These are phyloP conservation scores for Acronicta leporina DNA, from an alignment of 2,888 invertebrate species.

Conservation along the genomic window DNA sequence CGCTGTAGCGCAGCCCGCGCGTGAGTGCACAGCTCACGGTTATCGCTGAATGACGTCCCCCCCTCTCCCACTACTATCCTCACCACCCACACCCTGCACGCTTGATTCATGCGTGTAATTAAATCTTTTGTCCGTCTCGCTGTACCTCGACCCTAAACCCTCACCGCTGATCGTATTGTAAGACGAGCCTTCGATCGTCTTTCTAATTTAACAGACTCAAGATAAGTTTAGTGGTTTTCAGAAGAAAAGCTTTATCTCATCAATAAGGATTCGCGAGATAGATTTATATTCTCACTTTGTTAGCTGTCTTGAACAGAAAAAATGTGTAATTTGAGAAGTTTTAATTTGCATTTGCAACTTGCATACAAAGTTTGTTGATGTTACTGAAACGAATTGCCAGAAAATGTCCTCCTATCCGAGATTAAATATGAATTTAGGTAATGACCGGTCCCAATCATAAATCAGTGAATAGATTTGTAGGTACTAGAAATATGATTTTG, in stretches of 20 bases:
- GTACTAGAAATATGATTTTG: too few species aligned
- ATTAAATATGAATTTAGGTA: too few species aligned
- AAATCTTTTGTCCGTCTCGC: slow-evolving; percentile 85
- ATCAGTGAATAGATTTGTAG: too few species aligned
- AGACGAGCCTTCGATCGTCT: slow-evolving; percentile 73
- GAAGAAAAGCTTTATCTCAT: slow-evolving; percentile 70
- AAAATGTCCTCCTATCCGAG: too few species aligned
- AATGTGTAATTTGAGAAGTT: slow-evolving; percentile 32
- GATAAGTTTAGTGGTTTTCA: slow-evolving; percentile 59
- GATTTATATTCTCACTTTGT: slow-evolving; percentile 66
- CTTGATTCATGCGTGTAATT: slow-evolving; percentile 89
- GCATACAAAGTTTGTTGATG: slow-evolving; percentile 16
- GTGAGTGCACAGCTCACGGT: slow-evolving; percentile 76
- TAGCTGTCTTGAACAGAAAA: slow-evolving; percentile 21
- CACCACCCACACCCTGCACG: slow-evolving; percentile 66
- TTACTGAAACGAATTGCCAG: too few species aligned
- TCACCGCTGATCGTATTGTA: slow-evolving; percentile 74
- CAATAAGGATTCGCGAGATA: slow-evolving; percentile 75
- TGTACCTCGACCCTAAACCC: slow-evolving; percentile 71
- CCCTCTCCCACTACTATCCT: slow-evolving; percentile 59
- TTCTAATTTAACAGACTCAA: slow-evolving; percentile 76
- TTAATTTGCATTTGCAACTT: slow-evolving; percentile 4
- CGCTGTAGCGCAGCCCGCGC: slow-evolving; percentile 68
- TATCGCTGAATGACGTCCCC: slow-evolving; percentile 70
- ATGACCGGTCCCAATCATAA: too few species aligned